These are phyloP conservation scores for Alethe diademata DNA, from an alignment of 2,113 vertebrate species.

Conservation along the genomic window DNA sequence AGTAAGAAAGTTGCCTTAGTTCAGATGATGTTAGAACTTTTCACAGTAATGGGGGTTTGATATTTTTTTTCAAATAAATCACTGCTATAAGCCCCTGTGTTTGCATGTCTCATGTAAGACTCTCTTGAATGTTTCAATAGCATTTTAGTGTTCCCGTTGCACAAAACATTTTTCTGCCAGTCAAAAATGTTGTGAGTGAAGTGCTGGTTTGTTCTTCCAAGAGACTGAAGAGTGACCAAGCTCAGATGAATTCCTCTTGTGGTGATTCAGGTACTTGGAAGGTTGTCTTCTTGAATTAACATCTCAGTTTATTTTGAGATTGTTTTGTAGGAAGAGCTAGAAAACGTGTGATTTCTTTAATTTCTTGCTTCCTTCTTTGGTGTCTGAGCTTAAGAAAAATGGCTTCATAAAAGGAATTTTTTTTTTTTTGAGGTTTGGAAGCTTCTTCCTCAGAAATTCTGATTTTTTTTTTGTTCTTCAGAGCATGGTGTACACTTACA, in stretches of 20 bases:
- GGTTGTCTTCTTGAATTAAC: background rate
- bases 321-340: background rate
- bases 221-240: background rate
- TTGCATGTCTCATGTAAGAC: background rate
- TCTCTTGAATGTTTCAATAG: background rate
- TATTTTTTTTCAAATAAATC: background rate
- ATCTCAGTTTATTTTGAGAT: background rate
- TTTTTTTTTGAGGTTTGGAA: background rate
- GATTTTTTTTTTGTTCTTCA: background rate
- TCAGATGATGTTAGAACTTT: background rate
- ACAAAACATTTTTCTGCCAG: background rate
- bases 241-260: background rate
- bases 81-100: background rate
- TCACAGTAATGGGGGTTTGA: background rate
- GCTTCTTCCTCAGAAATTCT: background rate
- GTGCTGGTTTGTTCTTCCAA: background rate
- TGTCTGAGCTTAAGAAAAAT: background rate
- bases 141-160: background rate
- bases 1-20: background rate
- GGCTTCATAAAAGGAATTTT: background rate
- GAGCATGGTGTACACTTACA: background rate
- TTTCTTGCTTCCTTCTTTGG: background rate
- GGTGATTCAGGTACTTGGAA: background rate
- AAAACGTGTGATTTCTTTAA: background rate
- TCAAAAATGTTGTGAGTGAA: background rate